Conservation (phyloP, 64 coral and sea anemone genomes). For the Pachyseris speciosa region DNA sequence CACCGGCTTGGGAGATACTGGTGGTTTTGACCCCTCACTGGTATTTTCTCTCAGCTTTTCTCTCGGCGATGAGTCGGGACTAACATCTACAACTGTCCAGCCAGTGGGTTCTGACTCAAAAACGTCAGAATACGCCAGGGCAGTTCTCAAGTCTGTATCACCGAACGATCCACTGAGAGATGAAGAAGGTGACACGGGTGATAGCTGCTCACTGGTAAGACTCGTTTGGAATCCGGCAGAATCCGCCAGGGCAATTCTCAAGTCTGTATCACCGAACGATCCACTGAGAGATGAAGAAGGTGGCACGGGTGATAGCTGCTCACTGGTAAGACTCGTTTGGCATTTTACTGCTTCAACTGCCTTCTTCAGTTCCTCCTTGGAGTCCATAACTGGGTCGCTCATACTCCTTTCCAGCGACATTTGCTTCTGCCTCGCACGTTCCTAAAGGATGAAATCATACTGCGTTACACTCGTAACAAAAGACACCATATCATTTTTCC, state of each 20-base stretch:
- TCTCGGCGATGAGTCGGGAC: neutral
- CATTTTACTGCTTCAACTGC: conserved; percentile 6
- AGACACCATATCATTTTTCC: no score
- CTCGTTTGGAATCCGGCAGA: neutral
- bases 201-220: neutral
- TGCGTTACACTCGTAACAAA: no score
- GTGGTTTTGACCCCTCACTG: neutral
- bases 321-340: neutral
- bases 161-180: neutral
- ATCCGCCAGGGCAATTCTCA: neutral
- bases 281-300: neutral
- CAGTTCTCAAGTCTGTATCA: neutral
- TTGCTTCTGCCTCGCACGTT: conserved; percentile 39
- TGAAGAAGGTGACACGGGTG: neutral
- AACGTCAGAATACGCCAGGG: neutral
- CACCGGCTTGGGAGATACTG: neutral
- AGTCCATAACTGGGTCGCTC: conserved; percentile 29
- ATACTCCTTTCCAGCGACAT: conserved; percentile 15
- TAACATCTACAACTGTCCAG: conserved; percentile 38
- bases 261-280: neutral
- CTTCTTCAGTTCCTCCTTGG: conserved; percentile 52
- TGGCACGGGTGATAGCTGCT: neutral
- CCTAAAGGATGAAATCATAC: neutral
- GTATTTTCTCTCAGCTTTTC: neutral
- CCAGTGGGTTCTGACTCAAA: conserved; percentile 24